Base-by-base conservation (phyloP, 2,113 vertebrate genomes). In the Lampris incognitus region DNA sequence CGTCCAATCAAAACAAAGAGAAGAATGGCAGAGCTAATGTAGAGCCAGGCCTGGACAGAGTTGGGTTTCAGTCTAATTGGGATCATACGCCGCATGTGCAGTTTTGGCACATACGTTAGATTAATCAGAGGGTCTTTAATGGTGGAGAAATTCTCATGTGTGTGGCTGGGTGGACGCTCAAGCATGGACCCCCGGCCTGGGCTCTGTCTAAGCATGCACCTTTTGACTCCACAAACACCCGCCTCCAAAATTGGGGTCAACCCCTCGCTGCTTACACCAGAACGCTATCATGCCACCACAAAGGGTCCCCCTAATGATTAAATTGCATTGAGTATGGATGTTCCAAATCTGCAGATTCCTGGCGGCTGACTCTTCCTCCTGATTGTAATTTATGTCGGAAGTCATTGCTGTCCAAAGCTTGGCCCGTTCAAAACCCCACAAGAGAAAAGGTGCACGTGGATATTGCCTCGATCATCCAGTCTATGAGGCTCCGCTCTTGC, bases 21-120 rank as follows among this genome's bases (percentile, higher is more conserved):
- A 94, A 84, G 94, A 89, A 93, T 91, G 92, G 91, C 91, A 89
- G 92, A 88, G 93, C 87, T 92, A 92, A 94, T 91, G 81, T 92
- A 92, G 91, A 93, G 82, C 76, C 82, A 84, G 89, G 93, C 94
- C 94, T 94, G 93, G 92, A 62, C 93, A 93, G 95, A 94, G 92
- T 96, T 90, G 86, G 90, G 92, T 95, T 96, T 96, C 95, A 94
- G 79, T 87, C 92, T 96, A 96, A 97, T 96, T 96, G 95, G 95
- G 95, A 95, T 96, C 95, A 96, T 95, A 95, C 94, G 92, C 89
- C 57, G 89, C 95, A 93, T 95, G 93, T 95, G 95, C 91, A 93
- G 88, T 90, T 93, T 93, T 95, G 95, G 92, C 94, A 92, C 93
- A 94, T 93, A 91, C 80, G 85, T 91, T 92, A 88, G 90, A 94